Base-by-base conservation (phyloP, 2,113 vertebrate species). In the Sylvietta virens region DNA sequence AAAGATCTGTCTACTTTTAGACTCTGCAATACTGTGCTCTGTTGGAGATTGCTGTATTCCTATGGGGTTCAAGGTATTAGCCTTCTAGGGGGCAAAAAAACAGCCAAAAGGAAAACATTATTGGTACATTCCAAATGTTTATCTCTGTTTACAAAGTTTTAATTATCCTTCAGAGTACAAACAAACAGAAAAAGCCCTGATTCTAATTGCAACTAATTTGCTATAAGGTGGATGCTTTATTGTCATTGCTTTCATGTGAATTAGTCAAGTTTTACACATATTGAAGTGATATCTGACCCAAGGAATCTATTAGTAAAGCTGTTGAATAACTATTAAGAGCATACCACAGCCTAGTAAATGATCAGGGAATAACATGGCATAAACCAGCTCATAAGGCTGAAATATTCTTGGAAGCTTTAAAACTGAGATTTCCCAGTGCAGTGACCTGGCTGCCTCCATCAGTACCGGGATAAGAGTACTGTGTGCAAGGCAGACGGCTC, bases 241-340 rank as follows among this genome's bases (percentile, higher is more conserved):
- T 76, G 53, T 53, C 44, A 79, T 35, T 67, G 19, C 24, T 91
- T 91, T 91, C 12, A 13, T 33, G 31, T 79, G 53, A 78, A 64
- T 74, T 67, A 74, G 28, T 35, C 15, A 51, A 89, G 28, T 74
- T 94, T 81, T 71, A 66, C 13, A 74, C 13, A 40, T 54, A 69
- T 74, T 88, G 81, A 88, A 90, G 47, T 45, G 23, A 54, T 64
- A 84, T 71, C 60, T 92, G 92, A 81, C 86, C 56, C 80, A 93
- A 86, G 65, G 47, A 93, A 67, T 81, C n/a, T 77, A 50, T 86
- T 94, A 93, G 83, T 93, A 95, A 77, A 83, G 14, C 47, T 70
- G 24, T 51, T 89, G 42, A 90, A 48, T 39, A 73, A 65, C 66
- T 10, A 37, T 31, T 39, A 61, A 45, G 8, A 79, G 15, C 40